Evolutionary conservation across 2,888 invertebrate species (phyloP).

Genomic region (Petrolisthes manimaculis): DNA sequence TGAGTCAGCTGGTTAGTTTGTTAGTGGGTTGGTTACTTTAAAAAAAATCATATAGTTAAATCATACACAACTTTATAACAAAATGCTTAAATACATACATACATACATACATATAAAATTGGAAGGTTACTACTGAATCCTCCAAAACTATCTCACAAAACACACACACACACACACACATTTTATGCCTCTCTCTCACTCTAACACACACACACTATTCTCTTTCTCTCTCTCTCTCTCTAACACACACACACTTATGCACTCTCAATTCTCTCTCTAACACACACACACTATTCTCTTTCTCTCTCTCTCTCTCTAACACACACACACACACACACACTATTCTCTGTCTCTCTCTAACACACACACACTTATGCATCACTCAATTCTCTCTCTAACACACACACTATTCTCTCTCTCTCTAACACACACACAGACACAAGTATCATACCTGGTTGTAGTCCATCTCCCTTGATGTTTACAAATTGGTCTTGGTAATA

Average conservation of each 20-base stretch:
- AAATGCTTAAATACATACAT: no score
- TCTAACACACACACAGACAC: no score
- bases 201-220: background rate
- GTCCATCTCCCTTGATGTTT: conserved; percentile 71
- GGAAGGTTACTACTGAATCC: no score
- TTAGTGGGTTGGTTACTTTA: no score
- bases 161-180: background rate
- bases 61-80: no score
- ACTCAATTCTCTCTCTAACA: no score
- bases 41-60: no score
- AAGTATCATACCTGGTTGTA: conserved; percentile 12
- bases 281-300: background rate
- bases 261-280: background rate
- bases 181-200: background rate
- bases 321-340: background rate
- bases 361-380: background rate
- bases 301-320: background rate
- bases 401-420: no score
- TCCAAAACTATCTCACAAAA: no score
- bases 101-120: no score
- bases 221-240: background rate
- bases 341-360: background rate
- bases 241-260: background rate
- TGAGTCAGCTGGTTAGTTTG: no score
- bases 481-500: conserved; percentile 81